Conservation (phyloP, 1,140 invertebrate species). For the Ericerus pela region DNA sequence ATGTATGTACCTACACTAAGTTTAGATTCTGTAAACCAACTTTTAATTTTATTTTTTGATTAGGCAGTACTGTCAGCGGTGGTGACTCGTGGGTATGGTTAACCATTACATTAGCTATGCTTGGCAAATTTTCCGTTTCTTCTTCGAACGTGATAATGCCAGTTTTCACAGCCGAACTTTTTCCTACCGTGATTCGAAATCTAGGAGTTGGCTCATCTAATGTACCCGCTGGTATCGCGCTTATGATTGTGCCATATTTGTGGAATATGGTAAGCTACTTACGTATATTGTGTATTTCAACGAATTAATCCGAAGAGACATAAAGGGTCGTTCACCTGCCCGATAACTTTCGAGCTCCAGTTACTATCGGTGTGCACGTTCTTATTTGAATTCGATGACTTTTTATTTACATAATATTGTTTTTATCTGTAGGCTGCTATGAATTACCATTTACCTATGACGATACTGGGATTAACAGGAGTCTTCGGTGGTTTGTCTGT, state of each 20-base stretch:
- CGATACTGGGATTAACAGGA: slow-evolving; percentile 42
- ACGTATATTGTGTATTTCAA: too few relatives aligned
- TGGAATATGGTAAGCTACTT: slow-evolving; percentile 45
- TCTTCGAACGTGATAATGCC: slow-evolving; percentile 54
- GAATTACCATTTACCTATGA: slow-evolving; percentile 40
- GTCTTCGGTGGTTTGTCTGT: slow-evolving; percentile 44
- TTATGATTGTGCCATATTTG: slow-evolving; percentile 54
- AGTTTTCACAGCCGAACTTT: slow-evolving; percentile 55
- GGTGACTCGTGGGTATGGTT: slow-evolving; percentile 35
- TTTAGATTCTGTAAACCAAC: too few relatives aligned
- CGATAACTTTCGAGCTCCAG: background rate
- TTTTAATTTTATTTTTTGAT: background rate
- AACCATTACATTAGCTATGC: slow-evolving; percentile 44
- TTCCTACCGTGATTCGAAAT: slow-evolving; percentile 54
- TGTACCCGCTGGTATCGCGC: slow-evolving; percentile 46
- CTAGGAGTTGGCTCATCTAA: slow-evolving; percentile 55
- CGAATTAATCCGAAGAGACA: too few relatives aligned
- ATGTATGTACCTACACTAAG: too few relatives aligned
- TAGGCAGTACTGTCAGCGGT: slow-evolving; percentile 7
- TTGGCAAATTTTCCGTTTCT: slow-evolving; percentile 51
- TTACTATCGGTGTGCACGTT: too few relatives aligned
- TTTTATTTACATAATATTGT: too few relatives aligned
- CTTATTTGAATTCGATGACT: too few relatives aligned
- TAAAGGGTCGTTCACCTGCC: too few relatives aligned
- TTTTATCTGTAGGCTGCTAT: slow-evolving; percentile 31